Percentiles rank a stretch among this genome's conserved stretches.
Conservation (phyloP, 1,140 invertebrate species). For the Parasteatoda tepidariorum region DNA sequence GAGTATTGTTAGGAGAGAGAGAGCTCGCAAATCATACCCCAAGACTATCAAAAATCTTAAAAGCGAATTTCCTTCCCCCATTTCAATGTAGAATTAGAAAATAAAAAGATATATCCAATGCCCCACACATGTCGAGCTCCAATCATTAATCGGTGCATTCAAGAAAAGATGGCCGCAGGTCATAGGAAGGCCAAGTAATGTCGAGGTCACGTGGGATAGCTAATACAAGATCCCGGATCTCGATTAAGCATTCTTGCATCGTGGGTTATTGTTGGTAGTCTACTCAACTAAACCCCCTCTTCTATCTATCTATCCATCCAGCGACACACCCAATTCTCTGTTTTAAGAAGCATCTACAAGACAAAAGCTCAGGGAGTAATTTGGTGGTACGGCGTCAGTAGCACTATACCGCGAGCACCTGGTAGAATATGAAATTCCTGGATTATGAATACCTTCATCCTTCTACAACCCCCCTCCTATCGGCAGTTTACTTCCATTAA, state of each 20-base stretch:
- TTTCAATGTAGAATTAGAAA: slow-evolving; percentile 7
- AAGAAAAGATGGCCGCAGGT: slow-evolving; percentile 37
- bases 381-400: slow-evolving; percentile 43
- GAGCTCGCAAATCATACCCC: too few relatives aligned
- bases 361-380: slow-evolving; percentile 52
- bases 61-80: neutral
- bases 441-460: slow-evolving; percentile 47
- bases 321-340: slow-evolving; percentile 51
- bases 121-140: slow-evolving; percentile 51
- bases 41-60: slow-evolving; percentile 4
- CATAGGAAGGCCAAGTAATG: slow-evolving; percentile 46
- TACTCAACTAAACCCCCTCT: neutral
- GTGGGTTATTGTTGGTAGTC: slow-evolving; percentile 56
- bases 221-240: slow-evolving; percentile 58
- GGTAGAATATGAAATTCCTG: slow-evolving; percentile 53
- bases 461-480: slow-evolving; percentile 20
- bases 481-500: slow-evolving; percentile 44
- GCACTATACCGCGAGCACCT: slow-evolving; percentile 36
- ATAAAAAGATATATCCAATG: slow-evolving; percentile 10
- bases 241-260: slow-evolving; percentile 55
- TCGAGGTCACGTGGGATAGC: slow-evolving; percentile 50
- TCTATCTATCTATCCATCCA: slow-evolving; percentile 46
- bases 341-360: slow-evolving; percentile 55
- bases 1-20: too few relatives aligned
- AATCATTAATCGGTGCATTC: slow-evolving; percentile 55